phyloP scores from a whole-genome alignment of 2,113 vertebrate genomes.

The Gnathonemus longibarbis region DNA sequence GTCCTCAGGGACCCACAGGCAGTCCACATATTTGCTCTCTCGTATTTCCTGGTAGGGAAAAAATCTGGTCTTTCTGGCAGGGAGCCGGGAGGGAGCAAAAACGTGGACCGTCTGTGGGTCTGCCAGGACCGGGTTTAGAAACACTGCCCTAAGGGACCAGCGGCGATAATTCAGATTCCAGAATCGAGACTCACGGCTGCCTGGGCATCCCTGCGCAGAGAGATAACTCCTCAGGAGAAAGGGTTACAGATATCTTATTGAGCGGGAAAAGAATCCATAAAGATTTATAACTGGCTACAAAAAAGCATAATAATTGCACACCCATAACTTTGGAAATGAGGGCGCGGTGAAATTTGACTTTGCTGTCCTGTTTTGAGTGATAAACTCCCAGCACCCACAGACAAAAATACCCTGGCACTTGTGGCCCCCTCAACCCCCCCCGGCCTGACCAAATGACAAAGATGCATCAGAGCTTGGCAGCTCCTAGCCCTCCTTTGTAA shows the following conservation, averaged over 20 bases:
- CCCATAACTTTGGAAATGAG: background rate
- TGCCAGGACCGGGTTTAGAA: background rate
- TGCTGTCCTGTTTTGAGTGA: slow-evolving; percentile 11
- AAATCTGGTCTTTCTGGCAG: background rate
- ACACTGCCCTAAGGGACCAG: slow-evolving; percentile 1
- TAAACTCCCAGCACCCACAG: slow-evolving; percentile 27
- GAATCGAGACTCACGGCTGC: slow-evolving; percentile 43
- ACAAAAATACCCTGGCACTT: slow-evolving; percentile 26
- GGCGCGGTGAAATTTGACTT: slow-evolving; percentile 30
- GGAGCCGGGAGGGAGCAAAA: background rate
- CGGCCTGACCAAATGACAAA: background rate
- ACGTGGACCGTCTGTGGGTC: background rate
- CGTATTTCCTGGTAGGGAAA: background rate
- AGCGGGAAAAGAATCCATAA: background rate
- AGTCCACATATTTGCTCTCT: background rate
- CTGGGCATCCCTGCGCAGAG: slow-evolving; percentile 23
- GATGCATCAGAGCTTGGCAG: background rate
- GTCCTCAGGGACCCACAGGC: background rate
- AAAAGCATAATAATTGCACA: background rate
- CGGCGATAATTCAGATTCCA: slow-evolving; percentile 21
- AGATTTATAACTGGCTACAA: background rate
- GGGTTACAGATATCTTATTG: background rate
- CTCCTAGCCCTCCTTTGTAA: background rate
- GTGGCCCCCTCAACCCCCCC: background rate
- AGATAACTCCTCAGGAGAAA: background rate